Percentiles rank a stretch among this genome's conserved stretches.
Evolutionary conservation across 2,888 invertebrate genomes (phyloP).

Genomic region (Schizaphis graminum): DNA sequence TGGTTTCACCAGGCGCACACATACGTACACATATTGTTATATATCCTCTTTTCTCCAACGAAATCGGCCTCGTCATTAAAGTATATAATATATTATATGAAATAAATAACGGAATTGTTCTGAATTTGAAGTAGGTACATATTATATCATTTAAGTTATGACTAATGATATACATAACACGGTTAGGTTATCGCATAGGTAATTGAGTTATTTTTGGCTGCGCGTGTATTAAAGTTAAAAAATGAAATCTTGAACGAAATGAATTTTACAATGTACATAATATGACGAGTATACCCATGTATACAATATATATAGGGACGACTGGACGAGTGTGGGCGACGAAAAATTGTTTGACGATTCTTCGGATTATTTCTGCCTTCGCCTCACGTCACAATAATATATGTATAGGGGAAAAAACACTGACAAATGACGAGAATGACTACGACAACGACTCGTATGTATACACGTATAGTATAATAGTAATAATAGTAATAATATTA

Average conservation of each 20-base stretch:
- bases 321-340: not conserved
- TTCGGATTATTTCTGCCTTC: not conserved
- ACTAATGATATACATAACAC: too few relatives aligned
- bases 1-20: conserved; percentile 32
- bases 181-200: not conserved
- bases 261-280: not conserved
- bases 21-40: not conserved
- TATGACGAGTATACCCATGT: not conserved
- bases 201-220: not conserved
- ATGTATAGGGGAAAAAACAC: not conserved
- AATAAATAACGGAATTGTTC: not conserved
- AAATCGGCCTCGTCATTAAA: conserved; percentile 26
- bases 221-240: not conserved
- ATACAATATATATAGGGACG: not conserved
- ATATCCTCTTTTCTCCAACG: not conserved
- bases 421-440: conserved; percentile 44
- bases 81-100: not conserved
- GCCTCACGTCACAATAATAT: not conserved
- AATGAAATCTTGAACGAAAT: not conserved
- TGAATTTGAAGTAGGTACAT: not conserved
- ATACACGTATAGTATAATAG: not conserved
- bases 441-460: conserved; percentile 32
- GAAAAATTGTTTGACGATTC: not conserved
- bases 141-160: not conserved
- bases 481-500: conserved; percentile 19